phyloP scores from a whole-genome alignment of 2,888 invertebrate genomes.

The Drosophila kambysellisi region DNA sequence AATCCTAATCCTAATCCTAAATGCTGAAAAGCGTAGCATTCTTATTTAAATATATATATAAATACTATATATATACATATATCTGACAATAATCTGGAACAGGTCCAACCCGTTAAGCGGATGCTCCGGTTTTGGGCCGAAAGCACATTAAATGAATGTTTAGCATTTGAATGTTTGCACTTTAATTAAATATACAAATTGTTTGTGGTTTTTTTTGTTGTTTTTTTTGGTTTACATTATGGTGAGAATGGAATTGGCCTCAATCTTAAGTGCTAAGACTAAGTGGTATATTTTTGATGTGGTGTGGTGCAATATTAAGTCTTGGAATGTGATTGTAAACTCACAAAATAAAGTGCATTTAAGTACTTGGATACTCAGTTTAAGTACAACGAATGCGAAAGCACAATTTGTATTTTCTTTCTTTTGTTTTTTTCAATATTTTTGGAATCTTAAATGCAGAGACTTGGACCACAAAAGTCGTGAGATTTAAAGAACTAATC shows the following conservation, averaged over 20 bases:
- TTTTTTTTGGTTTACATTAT: constrained; percentile 31
- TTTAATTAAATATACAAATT: constrained; percentile 51
- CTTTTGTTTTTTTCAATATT: neutral
- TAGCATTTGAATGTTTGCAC: constrained; percentile 34
- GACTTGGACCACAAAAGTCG: constrained; percentile 51
- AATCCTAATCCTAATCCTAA: too few relatives aligned
- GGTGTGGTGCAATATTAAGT: constrained; percentile 46
- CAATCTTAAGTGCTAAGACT: constrained; percentile 40
- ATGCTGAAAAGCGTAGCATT: neutral
- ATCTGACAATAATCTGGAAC: neutral
- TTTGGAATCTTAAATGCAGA: constrained; percentile 47
- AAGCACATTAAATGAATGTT: neutral
- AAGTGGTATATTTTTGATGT: constrained; percentile 23
- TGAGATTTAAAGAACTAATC: constrained; percentile 8
- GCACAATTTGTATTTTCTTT: neutral
- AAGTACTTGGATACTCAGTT: constrained; percentile 32
- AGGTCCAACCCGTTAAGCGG: constrained; percentile 12
- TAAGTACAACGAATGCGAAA: constrained; percentile 36
- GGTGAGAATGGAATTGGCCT: constrained; percentile 43
- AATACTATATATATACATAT: neutral
- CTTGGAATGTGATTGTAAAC: constrained; percentile 47
- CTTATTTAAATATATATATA: neutral
- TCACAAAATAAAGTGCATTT: constrained; percentile 59
- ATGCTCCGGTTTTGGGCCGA: neutral
- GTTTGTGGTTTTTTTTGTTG: constrained; percentile 4